phyloP scores from a whole-genome alignment of 1,140 invertebrate genomes.

The Delia radicum region DNA sequence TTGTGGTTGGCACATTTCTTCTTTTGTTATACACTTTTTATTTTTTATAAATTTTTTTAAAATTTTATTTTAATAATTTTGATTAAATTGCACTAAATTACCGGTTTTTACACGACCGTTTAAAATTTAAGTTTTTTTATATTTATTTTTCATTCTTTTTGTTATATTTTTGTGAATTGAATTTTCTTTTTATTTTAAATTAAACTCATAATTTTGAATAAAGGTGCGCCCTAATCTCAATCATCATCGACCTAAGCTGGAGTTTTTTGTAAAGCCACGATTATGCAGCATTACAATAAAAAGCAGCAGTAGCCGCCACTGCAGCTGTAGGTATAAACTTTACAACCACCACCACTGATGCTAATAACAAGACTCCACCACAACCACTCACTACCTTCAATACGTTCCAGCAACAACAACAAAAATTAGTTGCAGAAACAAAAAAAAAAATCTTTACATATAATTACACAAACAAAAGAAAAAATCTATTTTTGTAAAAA shows the following conservation, averaged over 20 bases:
- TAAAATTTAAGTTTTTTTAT: not conserved
- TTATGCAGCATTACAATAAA: not conserved
- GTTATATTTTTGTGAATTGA: not conserved
- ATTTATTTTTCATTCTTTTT: not conserved
- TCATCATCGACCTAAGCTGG: not conserved
- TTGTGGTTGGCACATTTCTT: slow-evolving; percentile 10
- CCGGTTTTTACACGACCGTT: not conserved
- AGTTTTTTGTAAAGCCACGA: not conserved
- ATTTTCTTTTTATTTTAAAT: not conserved
- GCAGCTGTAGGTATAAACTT: not conserved
- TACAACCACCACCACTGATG: not conserved
- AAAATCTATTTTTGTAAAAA: too few species aligned
- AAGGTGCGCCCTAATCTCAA: not conserved
- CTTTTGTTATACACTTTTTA: not conserved
- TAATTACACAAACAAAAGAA: not conserved
- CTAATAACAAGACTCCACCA: not conserved
- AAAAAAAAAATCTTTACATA: not conserved
- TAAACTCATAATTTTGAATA: not conserved
- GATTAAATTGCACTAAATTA: not conserved
- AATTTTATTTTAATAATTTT: not conserved
- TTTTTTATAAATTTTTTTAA: not conserved
- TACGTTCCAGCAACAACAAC: not conserved
- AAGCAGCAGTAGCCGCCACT: not conserved
- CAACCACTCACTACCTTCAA: not conserved
- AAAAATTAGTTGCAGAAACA: not conserved